These are phyloP conservation scores for Pristionchus exspectatus DNA, from an alignment of 2,888 invertebrate species.

Conservation along the genomic window DNA sequence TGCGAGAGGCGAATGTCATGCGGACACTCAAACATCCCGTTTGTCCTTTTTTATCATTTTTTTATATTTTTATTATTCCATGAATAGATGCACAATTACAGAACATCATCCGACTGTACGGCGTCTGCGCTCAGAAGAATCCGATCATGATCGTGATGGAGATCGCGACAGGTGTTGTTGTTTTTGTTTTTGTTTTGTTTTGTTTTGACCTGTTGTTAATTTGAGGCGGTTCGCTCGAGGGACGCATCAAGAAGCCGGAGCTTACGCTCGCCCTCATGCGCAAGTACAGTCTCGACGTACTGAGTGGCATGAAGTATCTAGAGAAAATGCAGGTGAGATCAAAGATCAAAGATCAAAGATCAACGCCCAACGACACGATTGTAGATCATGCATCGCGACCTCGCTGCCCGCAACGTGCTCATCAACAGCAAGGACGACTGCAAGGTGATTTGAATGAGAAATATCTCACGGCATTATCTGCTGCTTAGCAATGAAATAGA, in stretches of 20 bases:
- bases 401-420: slow-evolving; percentile 67
- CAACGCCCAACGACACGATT: background rate
- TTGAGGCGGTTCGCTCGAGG: slow-evolving; percentile 61
- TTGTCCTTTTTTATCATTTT: background rate
- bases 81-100: slow-evolving; percentile 4
- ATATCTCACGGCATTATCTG: no score
- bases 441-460: background rate
- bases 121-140: slow-evolving; percentile 68
- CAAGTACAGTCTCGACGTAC: slow-evolving; percentile 61
- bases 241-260: slow-evolving; percentile 49
- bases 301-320: slow-evolving; percentile 69
- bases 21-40: slow-evolving; percentile 65
- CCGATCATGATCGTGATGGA: slow-evolving; percentile 75
- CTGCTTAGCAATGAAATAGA: no score
- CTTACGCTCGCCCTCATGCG: slow-evolving; percentile 51
- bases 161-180: slow-evolving; percentile 59
- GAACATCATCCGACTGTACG: slow-evolving; percentile 67
- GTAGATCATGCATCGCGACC: slow-evolving; percentile 68
- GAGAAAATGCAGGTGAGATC: slow-evolving; percentile 61
- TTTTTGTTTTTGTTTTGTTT: background rate
- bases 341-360: background rate
- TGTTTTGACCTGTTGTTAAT: background rate
- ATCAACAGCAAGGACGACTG: slow-evolving; percentile 61
- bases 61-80: background rate
- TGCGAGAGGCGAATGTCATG: slow-evolving; percentile 72